Base-by-base conservation (phyloP, 2,888 invertebrate species). In the Cantharis rustica region DNA sequence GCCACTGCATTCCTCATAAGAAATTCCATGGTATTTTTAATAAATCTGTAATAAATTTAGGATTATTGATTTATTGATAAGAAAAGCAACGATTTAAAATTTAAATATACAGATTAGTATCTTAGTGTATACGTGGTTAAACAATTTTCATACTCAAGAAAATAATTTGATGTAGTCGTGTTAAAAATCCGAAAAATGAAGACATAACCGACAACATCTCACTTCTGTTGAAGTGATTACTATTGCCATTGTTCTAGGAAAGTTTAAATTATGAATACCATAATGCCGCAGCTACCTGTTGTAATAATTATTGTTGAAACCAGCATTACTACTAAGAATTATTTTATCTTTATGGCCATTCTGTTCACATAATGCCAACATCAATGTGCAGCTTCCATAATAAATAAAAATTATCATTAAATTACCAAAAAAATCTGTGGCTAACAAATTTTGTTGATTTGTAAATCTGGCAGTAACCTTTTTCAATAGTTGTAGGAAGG, bases 161-260 rank as follows among this genome's bases (percentile, higher is more conserved):
- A 68, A 72, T 75, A 71, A 75, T 68, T 72, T 31, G 61, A 16
- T 16, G 9, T 71, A 68, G 68, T 69, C 72, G 31, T 68, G 27
- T 16, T 17, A 75, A 71, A 71, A 71, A 75, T 71, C 64, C 61
- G 20, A 47, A 47, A 26, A 23, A 76, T 47, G 15, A 68, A 75
- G 69, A 72, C 68, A 27, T 64, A 63, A 63, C 72, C 69, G 73
- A 72, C 73, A 61, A 76, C 76, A 73, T 76, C 73, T 76, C 68
- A 76, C 76, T 76, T 76, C 20, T 20, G 63, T 72, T 61, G 15
- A 69, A 62, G 20, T 17, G 20, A 75, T 75, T 23, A 61, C 69
- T 13, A 15, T 69, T 23, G 27, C 17, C 72, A 72, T 72, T 72
- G 70, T 69, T 73, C 76, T 68, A 61, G 66, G 76, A 76, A 76